phyloP scores from a whole-genome alignment of 2,113 vertebrate genomes.

The Microtus richardsoni region DNA sequence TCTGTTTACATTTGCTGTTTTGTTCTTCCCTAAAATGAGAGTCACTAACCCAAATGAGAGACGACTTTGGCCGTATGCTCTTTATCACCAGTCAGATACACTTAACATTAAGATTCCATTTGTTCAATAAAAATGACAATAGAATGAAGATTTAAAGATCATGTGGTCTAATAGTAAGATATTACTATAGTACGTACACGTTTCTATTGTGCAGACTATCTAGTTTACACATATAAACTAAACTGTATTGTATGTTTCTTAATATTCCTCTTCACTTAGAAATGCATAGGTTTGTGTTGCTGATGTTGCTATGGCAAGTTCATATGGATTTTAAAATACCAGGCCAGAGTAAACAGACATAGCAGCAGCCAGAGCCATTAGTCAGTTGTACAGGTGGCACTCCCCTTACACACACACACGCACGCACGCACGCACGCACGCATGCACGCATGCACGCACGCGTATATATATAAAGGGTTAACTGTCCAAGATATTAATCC shows the following conservation, averaged over 20 bases:
- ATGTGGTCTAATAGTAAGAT: background rate
- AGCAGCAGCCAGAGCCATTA: constrained; percentile 39
- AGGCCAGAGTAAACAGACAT: constrained; percentile 82
- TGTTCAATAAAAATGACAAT: background rate
- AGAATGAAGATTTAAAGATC: background rate
- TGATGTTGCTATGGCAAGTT: constrained; percentile 80
- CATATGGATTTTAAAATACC: constrained; percentile 79
- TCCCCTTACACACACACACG: constrained; percentile 66
- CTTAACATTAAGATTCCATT: background rate
- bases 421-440: too few relatives aligned
- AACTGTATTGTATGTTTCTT: constrained; percentile 68
- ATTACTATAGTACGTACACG: background rate
- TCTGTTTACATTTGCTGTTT: background rate
- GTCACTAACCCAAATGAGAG: background rate
- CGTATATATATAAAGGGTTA: constrained; percentile 27
- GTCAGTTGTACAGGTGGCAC: constrained; percentile 73
- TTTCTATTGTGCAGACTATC: constrained; percentile 47
- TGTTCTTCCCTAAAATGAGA: background rate
- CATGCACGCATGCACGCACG: background rate
- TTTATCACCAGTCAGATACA: background rate
- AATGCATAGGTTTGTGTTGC: constrained; percentile 74
- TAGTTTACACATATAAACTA: constrained; percentile 68
- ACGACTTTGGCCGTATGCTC: background rate
- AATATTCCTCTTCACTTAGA: constrained; percentile 78
- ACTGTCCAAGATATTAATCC: background rate